These are phyloP conservation scores for Catharus ustulatus DNA, from an alignment of 2,797 vertebrate genomes.

Conservation along the genomic window DNA sequence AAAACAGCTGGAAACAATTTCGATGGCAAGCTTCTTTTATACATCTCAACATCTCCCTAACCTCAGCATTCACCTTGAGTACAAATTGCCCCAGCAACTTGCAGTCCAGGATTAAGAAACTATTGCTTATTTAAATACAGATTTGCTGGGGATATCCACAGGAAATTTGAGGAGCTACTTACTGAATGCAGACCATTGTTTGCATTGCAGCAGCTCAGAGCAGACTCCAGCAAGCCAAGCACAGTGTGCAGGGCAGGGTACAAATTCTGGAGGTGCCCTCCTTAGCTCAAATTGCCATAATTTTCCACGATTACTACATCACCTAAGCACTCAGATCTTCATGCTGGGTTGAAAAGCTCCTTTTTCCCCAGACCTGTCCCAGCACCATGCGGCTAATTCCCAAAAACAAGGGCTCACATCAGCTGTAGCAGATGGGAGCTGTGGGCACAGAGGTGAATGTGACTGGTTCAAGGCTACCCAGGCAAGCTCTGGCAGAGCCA, in stretches of 20 bases:
- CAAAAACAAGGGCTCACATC: background rate
- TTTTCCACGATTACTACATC: slow-evolving; percentile 20
- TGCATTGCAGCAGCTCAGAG: background rate
- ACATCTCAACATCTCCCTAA: slow-evolving; percentile 39
- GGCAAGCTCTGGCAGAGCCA: background rate
- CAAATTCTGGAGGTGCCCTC: background rate
- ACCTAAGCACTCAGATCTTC: background rate
- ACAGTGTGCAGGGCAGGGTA: background rate
- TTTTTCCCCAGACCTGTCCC: background rate
- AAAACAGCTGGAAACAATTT: slow-evolving; percentile 64
- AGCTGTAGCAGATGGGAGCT: background rate
- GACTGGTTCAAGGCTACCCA: background rate
- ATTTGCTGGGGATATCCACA: slow-evolving; percentile 44
- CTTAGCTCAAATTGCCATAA: slow-evolving; percentile 8
- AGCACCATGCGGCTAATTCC: background rate
- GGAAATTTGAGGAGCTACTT: slow-evolving; percentile 57
- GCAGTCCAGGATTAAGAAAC: slow-evolving; percentile 36
- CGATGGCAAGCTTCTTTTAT: slow-evolving; percentile 30
- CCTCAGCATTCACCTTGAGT: slow-evolving; percentile 51
- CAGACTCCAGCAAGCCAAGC: slow-evolving; percentile 5
- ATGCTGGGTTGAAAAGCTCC: slow-evolving; percentile 21
- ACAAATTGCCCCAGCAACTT: slow-evolving; percentile 58
- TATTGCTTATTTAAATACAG: slow-evolving; percentile 53
- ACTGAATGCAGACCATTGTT: slow-evolving; percentile 64
- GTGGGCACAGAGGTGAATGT: background rate